These are phyloP conservation scores for Casuarius casuarius DNA, from an alignment of 2,113 vertebrate species.

Conservation along the genomic window DNA sequence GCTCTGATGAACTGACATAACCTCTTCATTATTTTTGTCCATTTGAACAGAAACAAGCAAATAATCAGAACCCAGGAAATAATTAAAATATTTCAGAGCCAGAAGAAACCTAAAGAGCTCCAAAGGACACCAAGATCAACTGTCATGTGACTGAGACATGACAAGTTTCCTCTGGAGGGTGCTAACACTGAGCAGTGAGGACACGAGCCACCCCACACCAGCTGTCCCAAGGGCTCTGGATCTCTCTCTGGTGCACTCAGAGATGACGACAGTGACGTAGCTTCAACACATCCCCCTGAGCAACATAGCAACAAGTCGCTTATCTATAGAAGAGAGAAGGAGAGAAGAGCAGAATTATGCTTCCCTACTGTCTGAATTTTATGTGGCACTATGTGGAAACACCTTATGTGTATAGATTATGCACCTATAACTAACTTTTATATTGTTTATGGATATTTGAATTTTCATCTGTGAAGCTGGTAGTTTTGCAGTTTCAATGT, in stretches of 20 bases:
- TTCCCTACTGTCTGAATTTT: background rate
- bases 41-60: background rate
- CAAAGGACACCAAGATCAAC: accelerated
- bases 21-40: background rate
- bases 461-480: background rate
- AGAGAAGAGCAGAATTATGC: background rate
- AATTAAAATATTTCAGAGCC: background rate
- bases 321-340: background rate
- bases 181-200: background rate
- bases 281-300: background rate
- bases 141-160: background rate
- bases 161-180: background rate
- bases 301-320: background rate
- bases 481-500: background rate
- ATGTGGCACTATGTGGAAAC: background rate
- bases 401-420: background rate
- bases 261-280: background rate
- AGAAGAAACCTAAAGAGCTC: background rate
- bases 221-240: background rate
- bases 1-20: background rate
- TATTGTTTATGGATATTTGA: constrained; percentile 5
- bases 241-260: background rate
- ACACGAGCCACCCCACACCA: accelerated
- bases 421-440: background rate
- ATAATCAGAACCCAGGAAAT: background rate